Base-by-base conservation (phyloP, 2,888 invertebrate genomes). In the Pristionchus japonicus region DNA sequence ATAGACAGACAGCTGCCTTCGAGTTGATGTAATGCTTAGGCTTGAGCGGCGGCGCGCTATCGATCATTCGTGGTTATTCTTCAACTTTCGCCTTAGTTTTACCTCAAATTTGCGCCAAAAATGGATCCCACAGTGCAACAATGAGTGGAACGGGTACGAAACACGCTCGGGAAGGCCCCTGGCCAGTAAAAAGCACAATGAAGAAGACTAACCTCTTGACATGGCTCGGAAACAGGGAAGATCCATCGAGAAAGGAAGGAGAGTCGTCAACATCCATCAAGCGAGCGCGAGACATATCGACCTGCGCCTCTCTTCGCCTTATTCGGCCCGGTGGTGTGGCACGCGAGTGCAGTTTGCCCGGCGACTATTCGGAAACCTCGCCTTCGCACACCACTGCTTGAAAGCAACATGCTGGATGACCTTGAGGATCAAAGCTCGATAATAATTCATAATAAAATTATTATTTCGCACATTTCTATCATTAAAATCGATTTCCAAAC, bases 11-110 rank as follows among this genome's bases (percentile, higher is more conserved):
- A 77, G 77, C 77, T 77, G 77, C 77, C 37, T 9, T 27, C 64
- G n/a, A 20, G 57, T n/a, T 40, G 77, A 77, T 77, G 77, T 77
- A 77, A 77, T 77, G 77, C 77, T 77, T 43, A 77, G 43, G 67
- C 57, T 57, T 57, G 67, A 67, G 67, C 31, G 67, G 11, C 3
- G n/a, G n/a, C 77, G 27, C 43, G n/a, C 77, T 77, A 77, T 77
- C 27, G 77, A 77, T 77, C 77, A 77, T 77, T 9, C n/a, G n/a
- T n/a, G 9, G 23, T 9, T n/a, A 57, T 23, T 57, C 57, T 57
- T 57, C 57, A 57, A 57, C n/a, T 6, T 23, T n/a, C n/a, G 23
- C 9, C 6, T n/a, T 4, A 6, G 20, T 57, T n/a, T 57, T 6
- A 1, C 20, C 3, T 9, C 57, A 2, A n/a, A n/a, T 57, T 57